phyloP scores from a whole-genome alignment of 2,113 vertebrate genomes.

The Garra rufa region DNA sequence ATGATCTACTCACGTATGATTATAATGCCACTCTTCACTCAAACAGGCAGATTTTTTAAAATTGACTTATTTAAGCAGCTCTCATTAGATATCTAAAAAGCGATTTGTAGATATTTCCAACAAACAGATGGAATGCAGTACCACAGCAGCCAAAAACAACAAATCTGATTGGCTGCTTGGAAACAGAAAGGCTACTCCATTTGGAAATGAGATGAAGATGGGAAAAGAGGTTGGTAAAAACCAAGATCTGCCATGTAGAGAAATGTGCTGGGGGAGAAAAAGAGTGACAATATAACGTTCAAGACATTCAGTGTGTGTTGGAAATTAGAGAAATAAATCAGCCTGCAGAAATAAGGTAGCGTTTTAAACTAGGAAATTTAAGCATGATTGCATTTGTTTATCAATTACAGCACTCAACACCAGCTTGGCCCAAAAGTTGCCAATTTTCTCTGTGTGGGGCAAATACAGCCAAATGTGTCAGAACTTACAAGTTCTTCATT shows the following conservation, averaged over 20 bases:
- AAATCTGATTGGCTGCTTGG: background rate
- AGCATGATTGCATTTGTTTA: background rate
- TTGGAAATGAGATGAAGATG: constrained; percentile 28
- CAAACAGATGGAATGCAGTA: background rate
- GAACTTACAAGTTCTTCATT: background rate
- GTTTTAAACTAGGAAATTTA: background rate
- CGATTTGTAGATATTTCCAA: background rate
- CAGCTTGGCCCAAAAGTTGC: background rate
- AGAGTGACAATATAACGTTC: background rate
- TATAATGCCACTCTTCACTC: background rate
- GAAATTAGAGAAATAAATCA: background rate
- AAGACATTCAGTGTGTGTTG: background rate
- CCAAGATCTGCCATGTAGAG: background rate
- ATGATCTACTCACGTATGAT: background rate
- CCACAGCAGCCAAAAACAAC: background rate
- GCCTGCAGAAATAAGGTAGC: background rate
- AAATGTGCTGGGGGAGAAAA: background rate
- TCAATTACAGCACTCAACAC: background rate
- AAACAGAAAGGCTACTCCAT: constrained; percentile 43
- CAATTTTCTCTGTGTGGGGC: background rate
- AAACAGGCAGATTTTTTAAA: background rate
- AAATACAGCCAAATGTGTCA: background rate
- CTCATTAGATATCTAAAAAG: background rate
- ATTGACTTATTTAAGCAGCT: background rate
- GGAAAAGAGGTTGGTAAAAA: constrained; percentile 27